phyloP scores from a whole-genome alignment of 1,140 invertebrate species.

The Sinella curviseta region DNA sequence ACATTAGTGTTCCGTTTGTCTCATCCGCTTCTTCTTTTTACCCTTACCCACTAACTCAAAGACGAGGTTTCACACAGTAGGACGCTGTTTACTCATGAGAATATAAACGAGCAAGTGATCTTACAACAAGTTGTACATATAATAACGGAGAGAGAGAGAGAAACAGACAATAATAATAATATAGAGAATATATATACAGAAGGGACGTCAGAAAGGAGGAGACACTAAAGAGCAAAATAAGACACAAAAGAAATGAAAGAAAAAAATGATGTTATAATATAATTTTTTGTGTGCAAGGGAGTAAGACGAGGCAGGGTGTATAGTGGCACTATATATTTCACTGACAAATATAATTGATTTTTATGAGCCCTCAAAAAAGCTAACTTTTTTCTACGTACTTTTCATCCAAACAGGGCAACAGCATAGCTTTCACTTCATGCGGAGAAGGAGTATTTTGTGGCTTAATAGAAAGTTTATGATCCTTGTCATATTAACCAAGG shows the following conservation, averaged over 20 bases:
- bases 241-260: not conserved
- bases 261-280: not conserved
- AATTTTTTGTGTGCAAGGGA: too few relatives aligned
- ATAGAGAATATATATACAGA: too few relatives aligned
- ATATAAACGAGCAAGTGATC: conserved; percentile 6
- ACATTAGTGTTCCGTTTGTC: not conserved
- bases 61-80: not conserved
- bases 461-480: conserved; percentile 20
- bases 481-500: conserved; percentile 15
- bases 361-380: conserved; percentile 16
- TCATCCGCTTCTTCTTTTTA: not conserved
- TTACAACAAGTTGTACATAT: not conserved
- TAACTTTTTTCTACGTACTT: not conserved
- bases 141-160: too few relatives aligned
- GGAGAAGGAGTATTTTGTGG: not conserved
- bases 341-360: conserved; percentile 23
- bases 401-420: not conserved
- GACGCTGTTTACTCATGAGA: not conserved
- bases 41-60: not conserved
- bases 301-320: too few relatives aligned
- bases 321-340: not conserved
- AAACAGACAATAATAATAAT: too few relatives aligned
- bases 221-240: not conserved
- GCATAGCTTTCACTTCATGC: not conserved
- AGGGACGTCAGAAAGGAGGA: too few relatives aligned